These are phyloP conservation scores for Pantelozetes paolii DNA, from an alignment of 2,888 invertebrate species.

Conservation along the genomic window DNA sequence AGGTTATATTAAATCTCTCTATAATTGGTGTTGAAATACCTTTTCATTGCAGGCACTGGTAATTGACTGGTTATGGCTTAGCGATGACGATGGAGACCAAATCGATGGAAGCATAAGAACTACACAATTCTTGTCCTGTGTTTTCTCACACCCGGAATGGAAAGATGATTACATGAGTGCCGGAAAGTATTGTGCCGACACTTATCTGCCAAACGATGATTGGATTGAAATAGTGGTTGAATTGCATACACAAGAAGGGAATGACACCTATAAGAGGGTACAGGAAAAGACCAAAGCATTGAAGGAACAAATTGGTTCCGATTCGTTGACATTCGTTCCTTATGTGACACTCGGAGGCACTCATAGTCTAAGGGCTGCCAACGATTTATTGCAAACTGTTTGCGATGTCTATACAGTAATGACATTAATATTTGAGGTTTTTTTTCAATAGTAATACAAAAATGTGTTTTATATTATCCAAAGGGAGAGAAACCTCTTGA, in stretches of 20 bases:
- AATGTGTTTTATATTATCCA: neutral
- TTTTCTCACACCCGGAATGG: constrained; percentile 35
- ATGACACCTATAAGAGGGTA: neutral
- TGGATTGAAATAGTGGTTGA: constrained; percentile 18
- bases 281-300: constrained; percentile 18
- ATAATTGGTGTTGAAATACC: no score
- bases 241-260: neutral
- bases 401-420: constrained; percentile 34
- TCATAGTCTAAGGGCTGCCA: constrained; percentile 8
- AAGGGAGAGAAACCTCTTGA: constrained; percentile 41
- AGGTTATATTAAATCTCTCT: no score
- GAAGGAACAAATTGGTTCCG: neutral
- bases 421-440: neutral
- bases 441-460: neutral
- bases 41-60: neutral
- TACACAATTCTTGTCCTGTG: constrained; percentile 31
- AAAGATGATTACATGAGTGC: neutral
- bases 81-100: constrained; percentile 31
- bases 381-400: constrained; percentile 39
- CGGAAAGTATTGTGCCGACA: constrained; percentile 22
- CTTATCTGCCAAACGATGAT: constrained; percentile 12
- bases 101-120: constrained; percentile 37
- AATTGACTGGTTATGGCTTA: constrained; percentile 19
- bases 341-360: constrained; percentile 28
- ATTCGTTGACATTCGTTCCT: neutral